Percentiles rank a stretch among this genome's conserved stretches.
These are phyloP conservation scores for Papilio polyxenes DNA, from an alignment of 1,140 invertebrate genomes.

Conservation along the genomic window DNA sequence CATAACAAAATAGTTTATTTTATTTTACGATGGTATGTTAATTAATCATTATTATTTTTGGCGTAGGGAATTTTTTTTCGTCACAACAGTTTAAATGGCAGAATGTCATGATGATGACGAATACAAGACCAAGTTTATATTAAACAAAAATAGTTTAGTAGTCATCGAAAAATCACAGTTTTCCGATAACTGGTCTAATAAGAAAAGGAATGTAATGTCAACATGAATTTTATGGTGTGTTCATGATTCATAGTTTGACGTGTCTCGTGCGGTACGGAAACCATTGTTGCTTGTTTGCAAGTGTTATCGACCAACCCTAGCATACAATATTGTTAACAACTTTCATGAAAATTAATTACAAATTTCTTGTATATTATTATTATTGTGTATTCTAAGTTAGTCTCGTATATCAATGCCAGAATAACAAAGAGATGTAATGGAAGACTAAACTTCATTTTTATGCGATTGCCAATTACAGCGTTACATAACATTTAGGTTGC, in stretches of 20 bases:
- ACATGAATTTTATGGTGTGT: conserved; percentile 28
- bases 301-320: conserved; percentile 21
- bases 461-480: not conserved
- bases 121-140: not conserved
- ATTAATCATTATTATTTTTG: not conserved
- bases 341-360: not conserved
- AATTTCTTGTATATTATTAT: not conserved
- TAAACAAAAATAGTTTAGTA: conserved; percentile 6
- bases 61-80: not conserved
- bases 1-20: not conserved
- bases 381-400: not conserved
- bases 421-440: not conserved
- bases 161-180: conserved; percentile 2
- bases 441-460: not conserved
- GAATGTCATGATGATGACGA: not conserved
- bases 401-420: not conserved
- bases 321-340: not conserved
- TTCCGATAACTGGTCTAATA: conserved; percentile 1
- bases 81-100: not conserved
- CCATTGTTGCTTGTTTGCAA: conserved; percentile 17
- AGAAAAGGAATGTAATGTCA: conserved; percentile 16
- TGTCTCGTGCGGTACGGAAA: conserved; percentile 5
- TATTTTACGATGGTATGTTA: not conserved
- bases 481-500: conserved; percentile 8
- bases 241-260: conserved; percentile 32